phyloP scores from a whole-genome alignment of 2,888 invertebrate genomes.

The Pseudanteris insignis region DNA sequence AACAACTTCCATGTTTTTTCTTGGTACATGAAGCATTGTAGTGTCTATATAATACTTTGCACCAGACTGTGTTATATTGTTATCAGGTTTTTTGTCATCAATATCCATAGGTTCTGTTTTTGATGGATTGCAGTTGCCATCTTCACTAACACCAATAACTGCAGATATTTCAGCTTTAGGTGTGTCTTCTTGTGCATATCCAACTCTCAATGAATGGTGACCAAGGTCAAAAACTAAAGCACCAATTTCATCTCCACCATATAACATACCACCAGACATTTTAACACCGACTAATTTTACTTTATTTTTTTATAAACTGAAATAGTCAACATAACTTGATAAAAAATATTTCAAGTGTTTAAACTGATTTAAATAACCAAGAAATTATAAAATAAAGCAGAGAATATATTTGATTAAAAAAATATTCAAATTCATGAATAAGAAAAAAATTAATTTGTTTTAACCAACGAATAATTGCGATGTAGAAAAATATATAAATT shows the following conservation, averaged over 20 bases:
- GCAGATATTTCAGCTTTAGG: conserved; percentile 98
- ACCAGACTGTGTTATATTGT: conserved; percentile 73
- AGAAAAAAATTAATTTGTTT: no score
- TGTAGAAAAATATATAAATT: no score
- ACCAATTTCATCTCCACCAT: conserved; percentile 98
- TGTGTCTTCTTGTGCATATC: conserved; percentile 98
- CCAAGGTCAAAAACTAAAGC: conserved; percentile 98
- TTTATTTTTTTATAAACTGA: conserved; percentile 1
- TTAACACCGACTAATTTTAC: background rate
- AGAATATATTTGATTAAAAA: no score
- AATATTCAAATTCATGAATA: no score
- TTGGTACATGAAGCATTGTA: conserved; percentile 88
- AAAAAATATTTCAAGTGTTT: no score
- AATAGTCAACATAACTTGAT: background rate
- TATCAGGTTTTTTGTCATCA: conserved; percentile 80
- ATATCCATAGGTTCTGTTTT: conserved; percentile 73
- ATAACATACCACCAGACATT: conserved; percentile 71
- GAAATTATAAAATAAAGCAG: no score
- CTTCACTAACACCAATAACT: conserved; percentile 86
- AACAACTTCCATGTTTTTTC: conserved; percentile 86
- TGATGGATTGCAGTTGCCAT: conserved; percentile 69
- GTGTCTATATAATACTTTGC: conserved; percentile 91
- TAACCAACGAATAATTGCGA: no score
- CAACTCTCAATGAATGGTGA: conserved; percentile 87
- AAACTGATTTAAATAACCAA: no score